Percentiles rank a stretch among this genome's conserved stretches.
Conservation (phyloP, 2,113 vertebrate species). For the Nothobranchius kuhntae region DNA sequence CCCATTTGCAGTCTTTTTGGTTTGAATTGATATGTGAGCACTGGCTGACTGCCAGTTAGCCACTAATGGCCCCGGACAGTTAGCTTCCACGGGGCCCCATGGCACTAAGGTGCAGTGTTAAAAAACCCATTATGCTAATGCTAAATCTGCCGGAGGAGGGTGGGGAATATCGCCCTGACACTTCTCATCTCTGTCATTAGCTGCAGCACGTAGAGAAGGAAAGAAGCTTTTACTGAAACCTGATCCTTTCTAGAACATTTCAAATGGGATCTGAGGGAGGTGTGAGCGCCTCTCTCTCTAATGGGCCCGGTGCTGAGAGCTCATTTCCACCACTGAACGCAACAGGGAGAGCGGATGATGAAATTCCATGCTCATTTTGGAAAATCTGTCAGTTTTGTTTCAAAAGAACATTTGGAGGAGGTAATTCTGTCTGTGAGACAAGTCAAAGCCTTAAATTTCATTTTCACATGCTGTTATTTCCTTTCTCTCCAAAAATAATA, state of each 20-base stretch:
- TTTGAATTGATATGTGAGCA: constrained; percentile 52
- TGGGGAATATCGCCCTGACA: constrained; percentile 44
- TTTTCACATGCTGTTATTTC: neutral
- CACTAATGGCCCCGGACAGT: constrained; percentile 66
- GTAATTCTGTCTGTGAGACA: neutral
- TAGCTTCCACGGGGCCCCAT: constrained; percentile 47
- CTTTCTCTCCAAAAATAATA: neutral
- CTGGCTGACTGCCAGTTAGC: constrained; percentile 58
- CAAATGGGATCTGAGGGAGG: constrained; percentile 41
- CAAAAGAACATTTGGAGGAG: constrained; percentile 5
- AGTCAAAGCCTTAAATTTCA: neutral
- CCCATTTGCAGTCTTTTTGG: constrained; percentile 37
- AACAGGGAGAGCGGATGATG: constrained; percentile 47
- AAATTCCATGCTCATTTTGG: constrained; percentile 38
- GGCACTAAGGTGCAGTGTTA: constrained; percentile 68
- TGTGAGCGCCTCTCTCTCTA: constrained; percentile 34
- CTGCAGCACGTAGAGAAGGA: constrained; percentile 23
- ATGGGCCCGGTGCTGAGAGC: constrained; percentile 32
- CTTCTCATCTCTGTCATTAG: constrained; percentile 67
- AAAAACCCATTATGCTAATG: constrained; percentile 78
- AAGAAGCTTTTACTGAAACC: constrained; percentile 60
- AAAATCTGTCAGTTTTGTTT: constrained; percentile 36
- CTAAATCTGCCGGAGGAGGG: constrained; percentile 57
- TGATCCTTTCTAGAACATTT: constrained; percentile 54
- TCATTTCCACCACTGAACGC: constrained; percentile 49